These are phyloP conservation scores for Calyptomena viridis DNA, from an alignment of 2,113 vertebrate species.

Conservation along the genomic window DNA sequence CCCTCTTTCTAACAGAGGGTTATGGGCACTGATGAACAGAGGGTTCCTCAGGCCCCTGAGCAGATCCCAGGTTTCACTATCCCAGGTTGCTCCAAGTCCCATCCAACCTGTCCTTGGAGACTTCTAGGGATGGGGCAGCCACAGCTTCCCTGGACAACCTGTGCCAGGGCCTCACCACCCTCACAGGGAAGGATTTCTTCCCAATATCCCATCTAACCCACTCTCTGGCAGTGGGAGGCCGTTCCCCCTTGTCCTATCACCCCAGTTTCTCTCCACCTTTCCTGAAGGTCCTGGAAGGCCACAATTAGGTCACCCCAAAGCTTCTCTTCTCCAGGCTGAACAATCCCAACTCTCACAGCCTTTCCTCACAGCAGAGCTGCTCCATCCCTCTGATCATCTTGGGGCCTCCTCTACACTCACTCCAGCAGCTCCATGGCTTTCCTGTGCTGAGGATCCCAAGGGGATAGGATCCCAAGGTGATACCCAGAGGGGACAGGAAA, in stretches of 20 bases:
- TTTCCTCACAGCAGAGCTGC: neutral
- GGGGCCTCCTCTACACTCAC: neutral
- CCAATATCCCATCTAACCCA: neutral
- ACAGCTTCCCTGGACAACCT: neutral
- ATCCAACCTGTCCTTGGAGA: neutral
- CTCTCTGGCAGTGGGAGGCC: neutral
- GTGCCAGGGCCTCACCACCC: neutral
- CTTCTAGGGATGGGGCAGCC: neutral
- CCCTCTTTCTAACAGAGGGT: neutral
- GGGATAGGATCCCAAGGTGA: no score
- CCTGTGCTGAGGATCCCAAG: neutral
- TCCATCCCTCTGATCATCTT: neutral
- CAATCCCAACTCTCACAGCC: neutral
- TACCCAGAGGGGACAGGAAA: neutral
- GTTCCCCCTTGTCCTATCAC: neutral
- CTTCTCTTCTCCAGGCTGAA: neutral
- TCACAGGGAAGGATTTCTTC: neutral
- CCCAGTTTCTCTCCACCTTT: neutral
- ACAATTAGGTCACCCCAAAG: neutral
- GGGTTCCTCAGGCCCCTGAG: fast-evolving
- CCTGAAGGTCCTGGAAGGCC: neutral
- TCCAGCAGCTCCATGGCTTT: neutral
- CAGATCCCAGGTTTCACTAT: neutral
- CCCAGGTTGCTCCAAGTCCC: neutral
- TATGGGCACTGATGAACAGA: neutral